A percentile compares a stretch with the other conserved stretches of the same genome.
Evolutionary conservation across 1,140 invertebrate genomes (phyloP).

Genomic region (Drosophila melanica): DNA sequence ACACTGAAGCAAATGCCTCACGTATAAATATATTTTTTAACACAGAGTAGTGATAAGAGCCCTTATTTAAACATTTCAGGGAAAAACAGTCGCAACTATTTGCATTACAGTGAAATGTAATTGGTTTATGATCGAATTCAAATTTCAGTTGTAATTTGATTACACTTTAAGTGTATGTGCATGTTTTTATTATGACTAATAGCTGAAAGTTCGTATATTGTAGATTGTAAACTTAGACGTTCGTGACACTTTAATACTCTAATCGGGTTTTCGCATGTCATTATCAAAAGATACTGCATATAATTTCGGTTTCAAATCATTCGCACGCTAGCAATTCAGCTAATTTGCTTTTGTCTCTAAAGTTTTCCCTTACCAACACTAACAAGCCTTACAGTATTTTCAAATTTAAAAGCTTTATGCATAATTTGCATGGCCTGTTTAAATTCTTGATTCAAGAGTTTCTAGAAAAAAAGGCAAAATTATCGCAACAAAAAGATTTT

Average conservation of each 20-base stretch:
- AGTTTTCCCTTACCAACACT: not conserved
- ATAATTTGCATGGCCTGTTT: too few relatives aligned
- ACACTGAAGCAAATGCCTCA: constrained; percentile 15
- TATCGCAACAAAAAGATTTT: too few relatives aligned
- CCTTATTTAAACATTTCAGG: not conserved
- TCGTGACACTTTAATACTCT: not conserved
- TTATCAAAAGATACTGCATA: not conserved
- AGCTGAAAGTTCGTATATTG: not conserved
- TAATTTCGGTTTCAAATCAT: not conserved
- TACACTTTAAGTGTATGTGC: not conserved
- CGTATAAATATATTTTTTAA: not conserved
- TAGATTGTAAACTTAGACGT: not conserved
- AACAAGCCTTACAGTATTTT: too few relatives aligned
- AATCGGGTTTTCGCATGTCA: constrained; percentile 1
- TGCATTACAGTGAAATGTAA: not conserved
- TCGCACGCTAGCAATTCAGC: not conserved
- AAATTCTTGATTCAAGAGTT: too few relatives aligned
- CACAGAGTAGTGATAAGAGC: not conserved
- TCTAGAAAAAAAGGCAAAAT: too few relatives aligned
- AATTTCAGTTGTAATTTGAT: constrained; percentile 9
- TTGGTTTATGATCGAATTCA: constrained; percentile 1
- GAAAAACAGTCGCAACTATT: not conserved
- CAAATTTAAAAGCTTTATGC: too few relatives aligned
- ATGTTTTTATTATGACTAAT: constrained; percentile 8
- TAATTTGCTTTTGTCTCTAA: not conserved